phyloP scores from a whole-genome alignment of 2,113 vertebrate species.

The Ciconia maguari region DNA sequence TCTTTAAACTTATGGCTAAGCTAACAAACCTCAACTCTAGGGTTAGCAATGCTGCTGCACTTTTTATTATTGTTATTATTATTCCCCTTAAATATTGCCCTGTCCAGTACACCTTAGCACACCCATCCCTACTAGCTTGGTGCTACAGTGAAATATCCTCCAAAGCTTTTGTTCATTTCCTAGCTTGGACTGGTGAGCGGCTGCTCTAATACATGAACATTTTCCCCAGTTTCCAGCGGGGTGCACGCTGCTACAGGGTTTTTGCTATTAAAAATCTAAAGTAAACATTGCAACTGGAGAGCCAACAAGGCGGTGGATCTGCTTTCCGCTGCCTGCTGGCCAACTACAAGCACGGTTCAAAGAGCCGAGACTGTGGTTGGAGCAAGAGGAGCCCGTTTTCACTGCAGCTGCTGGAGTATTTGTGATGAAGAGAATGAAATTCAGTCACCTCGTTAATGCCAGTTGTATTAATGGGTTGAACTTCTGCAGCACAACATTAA shows the following conservation, averaged over 20 bases:
- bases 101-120: neutral
- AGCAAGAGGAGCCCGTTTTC: neutral
- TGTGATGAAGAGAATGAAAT: neutral
- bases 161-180: neutral
- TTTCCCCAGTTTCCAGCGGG: neutral
- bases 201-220: neutral
- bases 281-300: neutral
- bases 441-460: neutral
- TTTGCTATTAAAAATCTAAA: neutral
- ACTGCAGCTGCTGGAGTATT: neutral
- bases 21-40: neutral
- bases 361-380: neutral
- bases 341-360: neutral
- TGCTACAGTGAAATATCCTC: neutral
- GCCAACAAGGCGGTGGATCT: neutral
- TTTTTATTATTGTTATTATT: neutral
- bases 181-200: rapidly evolving
- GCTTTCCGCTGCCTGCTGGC: neutral
- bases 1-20: neutral
- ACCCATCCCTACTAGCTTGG: neutral
- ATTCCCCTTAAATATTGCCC: neutral
- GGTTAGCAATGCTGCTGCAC: neutral
- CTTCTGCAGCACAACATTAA: neutral
- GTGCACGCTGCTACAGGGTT: neutral
- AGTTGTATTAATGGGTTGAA: neutral